Evolutionary conservation across 2,113 vertebrate species (phyloP), one percentile per base, ranked within the genome.

Genomic region (Morone chrysops): DNA sequence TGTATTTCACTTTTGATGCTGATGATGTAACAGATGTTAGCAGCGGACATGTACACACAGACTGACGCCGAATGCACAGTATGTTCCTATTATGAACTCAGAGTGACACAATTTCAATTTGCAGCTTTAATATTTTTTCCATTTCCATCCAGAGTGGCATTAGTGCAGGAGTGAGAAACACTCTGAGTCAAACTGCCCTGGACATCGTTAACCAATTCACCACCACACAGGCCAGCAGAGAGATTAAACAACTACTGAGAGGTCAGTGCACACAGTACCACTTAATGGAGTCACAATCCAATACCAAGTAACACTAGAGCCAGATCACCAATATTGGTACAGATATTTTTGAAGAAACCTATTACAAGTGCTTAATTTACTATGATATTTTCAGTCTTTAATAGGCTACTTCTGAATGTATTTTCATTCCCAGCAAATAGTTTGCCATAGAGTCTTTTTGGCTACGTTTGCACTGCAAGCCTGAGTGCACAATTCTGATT

Each of bases 131-230:
- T 71, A 11, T 41, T 71, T 81, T 75, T 84, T 82, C 45, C 22
- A 7, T 51, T 25, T 77, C n/a, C 62, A 43, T 89, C 22, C 95
- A 99, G 98, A 99, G 97, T 0, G 98, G 98, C 22, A 99, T 99
- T 95, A 98, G 99, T 0, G 98, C 97, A n/a, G 97, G 98, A 0
- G 96, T 99, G 90, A 95, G 98, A 89, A 99, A 99, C 93, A 99
- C 98, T 8, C 97, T 97, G 90, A 98, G 96, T 92, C 98, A 99
- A 93, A 98, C 98, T 0, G 98, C 98, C 0, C 93, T 99, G 96
- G 98, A 99, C 94, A 99, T 99, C 0, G 98, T 99, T 47, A 98
- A 99, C 92, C 98, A 99, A 94, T 99, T 99, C 91, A 99, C 98
- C 75, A 97, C 97, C 36, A 99, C 98, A 1, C 98, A 99, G 89